Evolutionary conservation across 2,113 vertebrate species (phyloP).

Genomic region (Microcebus griseorufus): DNA sequence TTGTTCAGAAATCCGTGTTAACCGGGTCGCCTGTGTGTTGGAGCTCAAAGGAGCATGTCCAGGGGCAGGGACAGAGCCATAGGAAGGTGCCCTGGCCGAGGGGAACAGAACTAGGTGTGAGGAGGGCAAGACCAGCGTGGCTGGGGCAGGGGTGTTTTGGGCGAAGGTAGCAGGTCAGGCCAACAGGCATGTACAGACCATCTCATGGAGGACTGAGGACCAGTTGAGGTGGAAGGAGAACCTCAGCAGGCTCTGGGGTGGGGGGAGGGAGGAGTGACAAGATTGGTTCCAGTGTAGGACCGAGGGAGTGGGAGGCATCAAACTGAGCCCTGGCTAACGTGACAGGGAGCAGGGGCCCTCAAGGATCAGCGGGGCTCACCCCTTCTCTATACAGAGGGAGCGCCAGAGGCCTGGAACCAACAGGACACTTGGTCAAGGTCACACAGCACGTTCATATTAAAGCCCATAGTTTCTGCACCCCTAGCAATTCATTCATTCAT

Average conservation of each 20-base stretch:
- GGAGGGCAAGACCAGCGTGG: not conserved
- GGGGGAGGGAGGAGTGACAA: too few relatives aligned
- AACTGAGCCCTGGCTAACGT: not conserved
- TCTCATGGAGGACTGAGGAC: not conserved
- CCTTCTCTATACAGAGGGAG: not conserved
- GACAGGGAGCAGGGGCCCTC: not conserved
- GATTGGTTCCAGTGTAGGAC: not conserved
- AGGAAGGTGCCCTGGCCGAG: not conserved
- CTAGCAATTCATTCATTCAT: not conserved
- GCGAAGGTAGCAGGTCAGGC: not conserved
- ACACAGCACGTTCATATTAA: not conserved
- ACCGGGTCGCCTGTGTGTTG: not conserved
- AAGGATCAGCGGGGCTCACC: not conserved
- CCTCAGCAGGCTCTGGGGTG: not conserved
- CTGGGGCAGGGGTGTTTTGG: not conserved
- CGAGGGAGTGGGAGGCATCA: not conserved
- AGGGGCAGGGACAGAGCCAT: not conserved
- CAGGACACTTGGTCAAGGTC: not conserved
- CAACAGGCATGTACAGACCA: not conserved
- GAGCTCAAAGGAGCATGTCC: not conserved
- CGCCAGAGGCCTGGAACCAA: not conserved
- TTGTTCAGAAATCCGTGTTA: not conserved
- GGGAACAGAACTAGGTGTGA: too few relatives aligned
- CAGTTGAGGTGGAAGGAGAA: not conserved
- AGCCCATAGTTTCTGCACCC: not conserved